A percentile compares a stretch with the other conserved stretches of the same genome.
phyloP scores from a whole-genome alignment of 2,113 vertebrate genomes.

The Erpornis zantholeuca region DNA sequence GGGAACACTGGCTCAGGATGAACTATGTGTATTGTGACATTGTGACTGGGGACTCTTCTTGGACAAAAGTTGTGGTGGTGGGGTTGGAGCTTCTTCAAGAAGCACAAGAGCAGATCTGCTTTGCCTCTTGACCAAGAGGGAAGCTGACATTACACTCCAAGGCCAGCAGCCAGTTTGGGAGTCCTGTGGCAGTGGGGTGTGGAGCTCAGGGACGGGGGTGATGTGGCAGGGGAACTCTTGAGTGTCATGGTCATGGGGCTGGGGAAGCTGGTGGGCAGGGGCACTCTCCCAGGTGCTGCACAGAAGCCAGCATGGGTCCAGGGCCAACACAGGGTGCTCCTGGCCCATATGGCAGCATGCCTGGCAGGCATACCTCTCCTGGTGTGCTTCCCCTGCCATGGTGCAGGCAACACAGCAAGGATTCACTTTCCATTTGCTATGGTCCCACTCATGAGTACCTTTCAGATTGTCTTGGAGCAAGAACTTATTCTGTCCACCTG shows the following conservation, averaged over 20 bases:
- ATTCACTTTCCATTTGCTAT: background rate
- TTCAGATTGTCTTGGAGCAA: background rate
- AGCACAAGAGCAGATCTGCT: background rate
- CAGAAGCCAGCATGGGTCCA: accelerated
- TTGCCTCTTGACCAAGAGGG: background rate
- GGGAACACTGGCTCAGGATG: background rate
- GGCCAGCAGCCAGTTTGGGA: background rate
- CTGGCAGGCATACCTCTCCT: background rate
- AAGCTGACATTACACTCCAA: accelerated
- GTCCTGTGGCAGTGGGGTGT: accelerated
- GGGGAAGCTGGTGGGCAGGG: accelerated
- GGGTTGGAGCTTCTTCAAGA: background rate
- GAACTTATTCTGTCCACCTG: background rate
- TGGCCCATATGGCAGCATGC: background rate
- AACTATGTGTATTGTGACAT: background rate
- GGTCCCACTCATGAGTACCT: background rate
- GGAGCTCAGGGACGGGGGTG: background rate
- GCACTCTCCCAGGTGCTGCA: background rate
- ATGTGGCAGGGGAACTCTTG: too few species aligned
- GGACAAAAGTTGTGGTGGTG: background rate
- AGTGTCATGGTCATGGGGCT: too few species aligned
- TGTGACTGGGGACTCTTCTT: background rate
- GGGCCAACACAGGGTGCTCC: accelerated
- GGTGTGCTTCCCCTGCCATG: background rate
- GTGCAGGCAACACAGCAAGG: background rate